These are phyloP conservation scores for Muntiacus reevesi DNA, from an alignment of 2,113 vertebrate species.

Conservation along the genomic window DNA sequence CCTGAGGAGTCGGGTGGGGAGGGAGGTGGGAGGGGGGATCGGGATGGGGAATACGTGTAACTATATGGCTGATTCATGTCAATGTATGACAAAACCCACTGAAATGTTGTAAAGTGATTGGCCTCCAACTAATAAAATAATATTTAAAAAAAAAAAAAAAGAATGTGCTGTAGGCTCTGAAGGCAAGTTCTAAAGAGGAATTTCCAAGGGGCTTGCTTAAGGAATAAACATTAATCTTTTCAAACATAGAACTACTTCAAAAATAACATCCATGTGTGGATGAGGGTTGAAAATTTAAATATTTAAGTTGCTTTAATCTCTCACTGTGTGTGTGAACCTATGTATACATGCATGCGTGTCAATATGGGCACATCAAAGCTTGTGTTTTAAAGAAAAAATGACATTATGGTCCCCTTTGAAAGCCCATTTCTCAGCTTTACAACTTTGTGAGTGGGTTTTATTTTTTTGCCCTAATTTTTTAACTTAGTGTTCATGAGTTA, in stretches of 20 bases:
- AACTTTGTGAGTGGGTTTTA: not conserved
- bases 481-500: not conserved
- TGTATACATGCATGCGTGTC: not conserved
- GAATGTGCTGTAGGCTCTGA: not conserved
- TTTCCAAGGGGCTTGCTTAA: not conserved
- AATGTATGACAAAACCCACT: too few species aligned
- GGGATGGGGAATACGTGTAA: too few species aligned
- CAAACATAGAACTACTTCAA: not conserved
- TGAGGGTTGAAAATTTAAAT: not conserved
- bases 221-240: not conserved
- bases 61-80: too few species aligned
- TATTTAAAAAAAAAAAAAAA: too few species aligned
- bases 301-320: not conserved
- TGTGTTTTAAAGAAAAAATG: not conserved
- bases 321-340: not conserved
- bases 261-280: not conserved
- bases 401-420: not conserved
- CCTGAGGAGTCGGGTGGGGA: too few species aligned
- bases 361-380: not conserved
- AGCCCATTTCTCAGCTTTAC: not conserved
- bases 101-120: too few species aligned
- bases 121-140: too few species aligned
- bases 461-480: not conserved
- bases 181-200: not conserved
- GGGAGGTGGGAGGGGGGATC: too few species aligned